A percentile compares a stretch with the other conserved stretches of the same genome.
phyloP scores from a whole-genome alignment of 2,797 vertebrate species.

The Melopsittacus undulatus region DNA sequence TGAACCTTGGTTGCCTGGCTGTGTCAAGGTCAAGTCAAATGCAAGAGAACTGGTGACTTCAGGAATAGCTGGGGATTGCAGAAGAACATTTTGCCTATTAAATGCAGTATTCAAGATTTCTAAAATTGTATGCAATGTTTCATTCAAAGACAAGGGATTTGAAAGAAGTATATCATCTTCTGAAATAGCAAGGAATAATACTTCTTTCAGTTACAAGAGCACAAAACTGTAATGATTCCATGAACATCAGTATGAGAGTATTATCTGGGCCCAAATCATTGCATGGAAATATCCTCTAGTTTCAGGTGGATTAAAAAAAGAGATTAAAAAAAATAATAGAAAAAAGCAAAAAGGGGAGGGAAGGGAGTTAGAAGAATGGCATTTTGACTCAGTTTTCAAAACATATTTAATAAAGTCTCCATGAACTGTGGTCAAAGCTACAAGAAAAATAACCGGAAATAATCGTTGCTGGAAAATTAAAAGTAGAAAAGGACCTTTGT shows the following conservation, averaged over 20 bases:
- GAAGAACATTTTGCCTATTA: neutral
- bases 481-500: constrained; percentile 70
- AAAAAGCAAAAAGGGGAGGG: neutral
- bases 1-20: neutral
- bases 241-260: constrained; percentile 14
- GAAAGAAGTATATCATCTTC: constrained; percentile 7
- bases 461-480: constrained; percentile 69
- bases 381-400: constrained; percentile 63
- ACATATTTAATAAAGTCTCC: constrained; percentile 58
- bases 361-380: neutral
- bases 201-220: neutral
- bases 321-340: neutral
- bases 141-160: neutral
- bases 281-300: constrained; percentile 20
- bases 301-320: neutral
- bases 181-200: constrained; percentile 22
- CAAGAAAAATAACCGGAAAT: constrained; percentile 69
- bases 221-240: constrained; percentile 18
- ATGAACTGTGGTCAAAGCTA: constrained; percentile 57
- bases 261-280: constrained; percentile 52
- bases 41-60: neutral
- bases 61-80: neutral
- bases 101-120: neutral
- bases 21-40: neutral
- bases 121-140: neutral